phyloP scores from a whole-genome alignment of 2,888 invertebrate genomes.

The Tinea trinotella region DNA sequence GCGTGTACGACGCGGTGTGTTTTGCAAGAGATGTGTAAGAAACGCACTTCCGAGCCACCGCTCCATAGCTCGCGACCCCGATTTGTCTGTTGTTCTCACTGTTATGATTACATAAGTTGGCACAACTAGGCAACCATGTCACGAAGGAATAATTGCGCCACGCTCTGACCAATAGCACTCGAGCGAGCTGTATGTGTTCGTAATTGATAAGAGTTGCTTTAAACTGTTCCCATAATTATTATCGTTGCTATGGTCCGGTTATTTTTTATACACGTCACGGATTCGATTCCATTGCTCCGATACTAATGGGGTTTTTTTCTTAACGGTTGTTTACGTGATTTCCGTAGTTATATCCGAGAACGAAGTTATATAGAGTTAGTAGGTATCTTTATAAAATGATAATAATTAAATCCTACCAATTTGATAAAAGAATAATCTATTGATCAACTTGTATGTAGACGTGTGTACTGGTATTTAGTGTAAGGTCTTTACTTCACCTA shows the following conservation, averaged over 20 bases:
- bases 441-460: neutral
- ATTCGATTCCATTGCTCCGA: neutral
- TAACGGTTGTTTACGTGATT: neutral
- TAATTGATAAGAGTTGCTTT: neutral
- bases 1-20: neutral
- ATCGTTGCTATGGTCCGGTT: slow-evolving; percentile 1
- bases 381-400: neutral
- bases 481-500: neutral
- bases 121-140: slow-evolving; percentile 71
- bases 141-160: slow-evolving; percentile 67
- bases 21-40: slow-evolving; percentile 12
- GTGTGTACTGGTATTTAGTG: neutral
- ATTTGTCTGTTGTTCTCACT: slow-evolving; percentile 53
- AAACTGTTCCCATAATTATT: neutral
- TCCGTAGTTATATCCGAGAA: slow-evolving; percentile 7
- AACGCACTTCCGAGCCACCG: slow-evolving; percentile 40
- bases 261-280: slow-evolving; percentile 9
- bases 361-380: neutral
- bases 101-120: slow-evolving; percentile 55
- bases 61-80: slow-evolving; percentile 50
- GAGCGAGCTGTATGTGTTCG: neutral
- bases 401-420: neutral
- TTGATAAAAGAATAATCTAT: neutral
- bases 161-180: slow-evolving; percentile 28
- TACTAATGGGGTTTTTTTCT: slow-evolving; percentile 8